Evolutionary conservation across 2,113 vertebrate species (phyloP).

Genomic region (Brevimyrus niger): DNA sequence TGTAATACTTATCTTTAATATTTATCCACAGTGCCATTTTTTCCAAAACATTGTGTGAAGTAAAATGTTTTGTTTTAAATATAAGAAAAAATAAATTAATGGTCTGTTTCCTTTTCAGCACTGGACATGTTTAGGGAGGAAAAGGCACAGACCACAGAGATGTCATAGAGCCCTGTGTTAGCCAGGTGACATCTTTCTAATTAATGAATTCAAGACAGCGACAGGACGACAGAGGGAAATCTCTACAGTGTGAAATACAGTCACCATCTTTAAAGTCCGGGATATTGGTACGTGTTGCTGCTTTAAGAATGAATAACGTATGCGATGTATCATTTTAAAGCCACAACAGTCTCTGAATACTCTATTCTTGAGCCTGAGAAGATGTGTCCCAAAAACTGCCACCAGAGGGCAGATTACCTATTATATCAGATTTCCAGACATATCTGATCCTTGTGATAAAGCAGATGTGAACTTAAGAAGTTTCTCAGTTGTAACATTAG

Average conservation of each 20-base stretch:
- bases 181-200: not conserved
- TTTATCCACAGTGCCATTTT: not conserved
- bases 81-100: not conserved
- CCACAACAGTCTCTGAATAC: not conserved
- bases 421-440: not conserved
- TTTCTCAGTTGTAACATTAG: not conserved
- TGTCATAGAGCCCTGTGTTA: not conserved
- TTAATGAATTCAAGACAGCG: not conserved
- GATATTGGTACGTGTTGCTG: not conserved
- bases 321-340: not conserved
- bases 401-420: not conserved
- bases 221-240: not conserved
- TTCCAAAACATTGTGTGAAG: not conserved
- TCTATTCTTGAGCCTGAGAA: not conserved
- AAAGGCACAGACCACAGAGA: not conserved
- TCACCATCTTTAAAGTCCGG: not conserved
- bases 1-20: not conserved
- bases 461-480: not conserved
- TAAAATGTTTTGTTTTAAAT: not conserved
- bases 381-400: not conserved
- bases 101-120: not conserved
- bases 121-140: not conserved
- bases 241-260: not conserved
- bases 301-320: not conserved
- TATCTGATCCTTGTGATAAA: not conserved